Percentiles rank a stretch among this genome's conserved stretches.
These are phyloP conservation scores for Jacana jacana DNA, from an alignment of 2,113 vertebrate genomes.

Conservation along the genomic window DNA sequence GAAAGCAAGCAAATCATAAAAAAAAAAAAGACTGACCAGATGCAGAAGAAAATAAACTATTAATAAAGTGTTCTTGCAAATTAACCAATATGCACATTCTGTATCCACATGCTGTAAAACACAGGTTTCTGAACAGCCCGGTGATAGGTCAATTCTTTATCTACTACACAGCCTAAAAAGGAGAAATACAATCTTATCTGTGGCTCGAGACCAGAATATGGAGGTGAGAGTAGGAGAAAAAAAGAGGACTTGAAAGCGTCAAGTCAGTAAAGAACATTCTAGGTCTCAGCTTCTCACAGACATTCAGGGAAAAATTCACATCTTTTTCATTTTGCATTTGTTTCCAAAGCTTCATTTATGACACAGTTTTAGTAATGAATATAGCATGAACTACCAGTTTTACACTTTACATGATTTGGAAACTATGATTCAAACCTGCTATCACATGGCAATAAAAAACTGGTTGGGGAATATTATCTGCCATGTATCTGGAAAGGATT, in stretches of 20 bases:
- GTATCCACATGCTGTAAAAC: not conserved
- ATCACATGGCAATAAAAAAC: not conserved
- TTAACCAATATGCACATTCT: not conserved
- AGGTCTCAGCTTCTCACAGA: not conserved
- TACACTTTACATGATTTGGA: not conserved
- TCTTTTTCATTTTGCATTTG: not conserved
- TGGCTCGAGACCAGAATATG: not conserved
- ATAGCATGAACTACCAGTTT: not conserved
- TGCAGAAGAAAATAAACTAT: not conserved
- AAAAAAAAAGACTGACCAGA: conserved; percentile 18
- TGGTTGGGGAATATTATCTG: not conserved
- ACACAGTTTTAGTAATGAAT: not conserved
- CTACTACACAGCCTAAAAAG: not conserved
- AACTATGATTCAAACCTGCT: not conserved
- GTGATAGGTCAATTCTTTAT: not conserved
- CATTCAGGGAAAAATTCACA: not conserved
- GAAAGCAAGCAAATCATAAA: not conserved
- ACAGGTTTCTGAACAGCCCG: not conserved
- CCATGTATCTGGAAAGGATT: not conserved
- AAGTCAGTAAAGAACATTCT: not conserved
- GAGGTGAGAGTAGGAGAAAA: not conserved
- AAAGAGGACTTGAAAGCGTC: not conserved
- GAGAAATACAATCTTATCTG: not conserved
- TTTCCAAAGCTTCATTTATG: not conserved
- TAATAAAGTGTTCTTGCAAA: conserved; percentile 2